Evolutionary conservation across 2,113 vertebrate species (phyloP).

Genomic region (Vidua chalybeata): DNA sequence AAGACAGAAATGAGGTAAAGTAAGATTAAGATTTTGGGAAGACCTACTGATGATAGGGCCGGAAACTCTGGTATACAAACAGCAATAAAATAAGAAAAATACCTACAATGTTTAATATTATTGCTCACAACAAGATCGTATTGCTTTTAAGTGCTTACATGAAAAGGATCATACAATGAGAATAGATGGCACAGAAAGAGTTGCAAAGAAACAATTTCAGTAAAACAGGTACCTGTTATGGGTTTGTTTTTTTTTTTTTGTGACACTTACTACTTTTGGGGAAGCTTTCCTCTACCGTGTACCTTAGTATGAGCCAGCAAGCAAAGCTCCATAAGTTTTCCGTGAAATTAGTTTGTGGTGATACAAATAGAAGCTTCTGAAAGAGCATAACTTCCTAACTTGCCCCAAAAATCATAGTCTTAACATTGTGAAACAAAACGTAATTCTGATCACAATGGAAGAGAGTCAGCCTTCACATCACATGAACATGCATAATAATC

Average conservation of each 20-base stretch:
- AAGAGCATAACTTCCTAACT: not conserved
- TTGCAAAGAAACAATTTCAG: not conserved
- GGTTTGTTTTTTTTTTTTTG: not conserved
- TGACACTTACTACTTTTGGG: not conserved
- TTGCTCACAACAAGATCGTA: not conserved
- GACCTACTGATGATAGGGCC: not conserved
- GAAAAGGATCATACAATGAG: not conserved
- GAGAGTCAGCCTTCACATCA: not conserved
- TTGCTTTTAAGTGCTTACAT: not conserved
- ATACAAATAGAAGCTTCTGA: not conserved
- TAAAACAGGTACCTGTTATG: not conserved
- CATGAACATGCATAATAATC: too few relatives aligned
- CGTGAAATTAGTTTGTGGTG: not conserved
- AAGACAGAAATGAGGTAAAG: not conserved
- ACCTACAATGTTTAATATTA: not conserved
- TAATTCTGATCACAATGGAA: rapidly evolving
- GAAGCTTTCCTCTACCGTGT: not conserved
- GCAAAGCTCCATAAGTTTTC: not conserved
- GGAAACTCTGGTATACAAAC: not conserved
- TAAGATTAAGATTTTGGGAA: not conserved
- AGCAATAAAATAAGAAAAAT: not conserved
- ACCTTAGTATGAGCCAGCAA: not conserved
- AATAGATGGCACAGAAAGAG: not conserved
- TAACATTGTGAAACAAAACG: not conserved
- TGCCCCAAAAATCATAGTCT: not conserved